Base-by-base conservation (phyloP, 2,113 vertebrate genomes). In the Girardinichthys multiradiatus region DNA sequence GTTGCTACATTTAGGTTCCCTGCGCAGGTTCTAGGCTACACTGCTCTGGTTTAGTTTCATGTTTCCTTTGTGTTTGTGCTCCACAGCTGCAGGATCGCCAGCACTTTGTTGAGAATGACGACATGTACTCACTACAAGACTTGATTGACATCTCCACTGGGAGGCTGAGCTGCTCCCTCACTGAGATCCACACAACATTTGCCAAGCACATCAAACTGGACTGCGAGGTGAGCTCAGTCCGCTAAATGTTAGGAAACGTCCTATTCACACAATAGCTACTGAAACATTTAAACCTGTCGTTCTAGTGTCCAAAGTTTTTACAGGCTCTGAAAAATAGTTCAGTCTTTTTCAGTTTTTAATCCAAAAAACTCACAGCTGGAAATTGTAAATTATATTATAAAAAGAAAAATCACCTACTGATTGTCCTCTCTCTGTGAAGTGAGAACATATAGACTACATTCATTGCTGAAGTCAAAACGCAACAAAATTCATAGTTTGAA, bases 171-270 rank as follows among this genome's bases (percentile, higher is more conserved):
- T 96, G 95, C 76, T 98, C 98, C 0, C 96, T 99, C 64, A 96
- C 98, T 0, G 98, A 99, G 92, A 96, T 96, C 84, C 97, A 99
- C 93, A 98, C 97, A 0, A 97, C 96, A 58, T 99, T 99, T 0
- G 97, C 98, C 78, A 99, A 99, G 89, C 98, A 99, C 94, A 99
- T 99, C 90, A 99, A 99, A 87, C 93, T 99, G 85, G 98, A 99
- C 92, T 99, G 98, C 0, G 97, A 99, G 95, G 98, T 99, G 84
- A 91, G 94, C 11, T 48, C 33, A 64, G 28, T 4, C 7, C 33
- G 15, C 15, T 15, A 17, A 21, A 5, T 6, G 11, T 11, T 4
- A 10, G n/a, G 12, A n/a, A 54, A 3, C 14, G 17, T 45, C 17
- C 42, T 6, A 19, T 54, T n/a, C 8, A 24, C 48, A 24, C 21